Conservation (phyloP, 2,113 vertebrate genomes). For the Sphyrna mokarran region DNA sequence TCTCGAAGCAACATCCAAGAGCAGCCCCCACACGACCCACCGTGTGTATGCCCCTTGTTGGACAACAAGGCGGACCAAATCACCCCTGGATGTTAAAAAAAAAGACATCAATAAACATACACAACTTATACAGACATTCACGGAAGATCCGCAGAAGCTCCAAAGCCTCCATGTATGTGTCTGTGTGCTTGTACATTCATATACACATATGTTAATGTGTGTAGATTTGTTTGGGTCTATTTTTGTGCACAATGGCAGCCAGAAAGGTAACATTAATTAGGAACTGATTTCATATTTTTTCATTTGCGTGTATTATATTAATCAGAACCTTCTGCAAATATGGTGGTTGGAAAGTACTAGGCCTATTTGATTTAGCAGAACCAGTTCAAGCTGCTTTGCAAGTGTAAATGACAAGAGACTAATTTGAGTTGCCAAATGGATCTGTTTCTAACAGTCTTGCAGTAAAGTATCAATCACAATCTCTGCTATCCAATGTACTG, state of each 20-base stretch:
- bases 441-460: background rate
- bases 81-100: no score
- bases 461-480: slow-evolving; percentile 8
- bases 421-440: slow-evolving; percentile 12
- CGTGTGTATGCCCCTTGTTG: no score
- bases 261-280: background rate
- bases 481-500: background rate
- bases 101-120: no score
- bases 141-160: no score
- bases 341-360: background rate
- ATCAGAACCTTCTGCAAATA: background rate
- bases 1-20: no score
- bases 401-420: background rate
- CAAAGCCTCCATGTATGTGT: no score
- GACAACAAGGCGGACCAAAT: no score
- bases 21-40: no score
- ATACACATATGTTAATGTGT: background rate
- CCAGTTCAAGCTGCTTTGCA: slow-evolving; percentile 3
- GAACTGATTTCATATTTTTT: background rate
- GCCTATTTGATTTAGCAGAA: background rate
- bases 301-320: background rate
- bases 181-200: background rate
- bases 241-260: background rate
- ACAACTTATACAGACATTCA: no score
- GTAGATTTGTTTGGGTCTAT: background rate